Evolutionary conservation across 2,113 vertebrate genomes (phyloP).

Genomic region (Xerus inauris): DNA sequence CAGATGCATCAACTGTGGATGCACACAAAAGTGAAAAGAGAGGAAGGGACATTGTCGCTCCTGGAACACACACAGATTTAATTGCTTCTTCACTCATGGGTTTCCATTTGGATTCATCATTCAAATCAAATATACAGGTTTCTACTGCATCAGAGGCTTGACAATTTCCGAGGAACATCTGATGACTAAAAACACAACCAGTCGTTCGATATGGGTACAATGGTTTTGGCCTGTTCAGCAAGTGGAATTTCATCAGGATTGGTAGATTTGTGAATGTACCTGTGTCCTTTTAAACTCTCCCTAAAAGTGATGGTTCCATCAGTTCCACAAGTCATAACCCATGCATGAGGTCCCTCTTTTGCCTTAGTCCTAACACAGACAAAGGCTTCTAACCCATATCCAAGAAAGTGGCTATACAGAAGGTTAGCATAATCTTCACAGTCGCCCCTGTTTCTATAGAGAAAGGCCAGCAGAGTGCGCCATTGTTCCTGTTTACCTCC

Average conservation of each 20-base stretch:
- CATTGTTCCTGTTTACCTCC: no score
- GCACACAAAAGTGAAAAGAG: conserved; percentile 93
- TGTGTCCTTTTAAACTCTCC: conserved; percentile 97
- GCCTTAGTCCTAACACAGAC: conserved; percentile 98
- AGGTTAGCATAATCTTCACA: conserved; percentile 98
- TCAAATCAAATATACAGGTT: conserved; percentile 94
- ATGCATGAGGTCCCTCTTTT: conserved; percentile 92
- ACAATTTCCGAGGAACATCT: conserved; percentile 94
- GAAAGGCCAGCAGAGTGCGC: no score
- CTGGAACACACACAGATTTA: conserved; percentile 93
- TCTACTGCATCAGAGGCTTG: conserved; percentile 95
- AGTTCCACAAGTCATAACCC: conserved; percentile 96
- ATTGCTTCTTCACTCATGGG: conserved; percentile 97
- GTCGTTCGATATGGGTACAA: conserved; percentile 93
- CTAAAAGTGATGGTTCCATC: conserved; percentile 95
- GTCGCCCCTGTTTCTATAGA: not conserved
- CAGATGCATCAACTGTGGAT: conserved; percentile 88
- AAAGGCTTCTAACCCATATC: conserved; percentile 96
- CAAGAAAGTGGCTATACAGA: conserved; percentile 96
- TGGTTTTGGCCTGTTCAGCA: conserved; percentile 91
- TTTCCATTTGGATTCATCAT: conserved; percentile 96
- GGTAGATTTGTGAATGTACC: conserved; percentile 92
- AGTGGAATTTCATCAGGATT: conserved; percentile 92
- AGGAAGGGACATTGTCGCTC: conserved; percentile 90
- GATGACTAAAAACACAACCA: conserved; percentile 97